phyloP scores from a whole-genome alignment of 1,140 invertebrate species.

The Dendrolimus punctatus region DNA sequence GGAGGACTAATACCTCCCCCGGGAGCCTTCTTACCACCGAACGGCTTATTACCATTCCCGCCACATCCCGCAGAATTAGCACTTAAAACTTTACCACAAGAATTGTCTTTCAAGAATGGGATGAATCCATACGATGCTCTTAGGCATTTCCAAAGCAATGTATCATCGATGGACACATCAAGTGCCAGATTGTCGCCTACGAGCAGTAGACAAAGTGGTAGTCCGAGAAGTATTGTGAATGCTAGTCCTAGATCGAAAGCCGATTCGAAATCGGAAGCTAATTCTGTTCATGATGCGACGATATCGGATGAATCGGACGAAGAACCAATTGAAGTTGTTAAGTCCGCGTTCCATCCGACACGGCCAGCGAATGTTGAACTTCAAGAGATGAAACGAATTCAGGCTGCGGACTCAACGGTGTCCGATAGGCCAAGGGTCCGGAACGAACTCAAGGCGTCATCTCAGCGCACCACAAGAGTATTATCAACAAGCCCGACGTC shows the following conservation, averaged over 20 bases:
- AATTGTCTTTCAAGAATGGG: slow-evolving; percentile 53
- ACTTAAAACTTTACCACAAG: slow-evolving; percentile 52
- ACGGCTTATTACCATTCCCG: slow-evolving; percentile 58
- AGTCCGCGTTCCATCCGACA: slow-evolving; percentile 80
- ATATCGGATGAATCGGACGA: slow-evolving; percentile 76
- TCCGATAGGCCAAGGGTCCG: slow-evolving; percentile 59
- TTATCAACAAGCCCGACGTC: slow-evolving; percentile 70
- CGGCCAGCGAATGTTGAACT: slow-evolving; percentile 64
- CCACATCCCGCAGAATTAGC: slow-evolving; percentile 63
- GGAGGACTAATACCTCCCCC: slow-evolving; percentile 70
- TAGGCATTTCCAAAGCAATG: slow-evolving; percentile 60
- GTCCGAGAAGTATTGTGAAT: slow-evolving; percentile 66
- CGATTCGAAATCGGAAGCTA: slow-evolving; percentile 72
- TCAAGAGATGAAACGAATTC: slow-evolving; percentile 66
- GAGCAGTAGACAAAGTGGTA: slow-evolving; percentile 69
- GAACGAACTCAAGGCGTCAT: slow-evolving; percentile 77
- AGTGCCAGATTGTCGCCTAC: slow-evolving; percentile 70
- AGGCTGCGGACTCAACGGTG: slow-evolving; percentile 75
- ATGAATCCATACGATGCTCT: slow-evolving; percentile 58
- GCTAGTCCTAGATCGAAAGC: slow-evolving; percentile 67
- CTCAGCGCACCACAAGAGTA: slow-evolving; percentile 57
- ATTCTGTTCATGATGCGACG: slow-evolving; percentile 77
- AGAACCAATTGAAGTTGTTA: slow-evolving; percentile 81
- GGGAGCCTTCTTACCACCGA: slow-evolving; percentile 60
- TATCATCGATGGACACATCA: slow-evolving; percentile 61